A percentile compares a stretch with the other conserved stretches of the same genome.
Evolutionary conservation across 2,113 vertebrate genomes (phyloP).

Genomic region (Struthidea cinerea): DNA sequence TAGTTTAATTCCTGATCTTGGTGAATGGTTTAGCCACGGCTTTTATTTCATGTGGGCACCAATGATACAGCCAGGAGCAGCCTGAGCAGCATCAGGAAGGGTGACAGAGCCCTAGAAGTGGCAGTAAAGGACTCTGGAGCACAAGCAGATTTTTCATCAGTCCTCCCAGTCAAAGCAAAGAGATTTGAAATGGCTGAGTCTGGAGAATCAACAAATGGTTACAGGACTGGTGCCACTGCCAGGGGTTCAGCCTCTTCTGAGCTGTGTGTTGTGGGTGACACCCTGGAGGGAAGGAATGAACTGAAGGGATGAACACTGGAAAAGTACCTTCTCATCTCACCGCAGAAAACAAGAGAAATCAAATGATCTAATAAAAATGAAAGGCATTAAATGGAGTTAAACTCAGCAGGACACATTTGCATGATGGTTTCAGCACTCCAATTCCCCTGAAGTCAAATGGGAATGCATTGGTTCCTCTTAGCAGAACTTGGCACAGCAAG

Average conservation of each 20-base stretch:
- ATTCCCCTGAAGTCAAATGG: neutral
- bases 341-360: neutral
- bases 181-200: neutral
- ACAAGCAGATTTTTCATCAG: neutral
- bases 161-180: neutral
- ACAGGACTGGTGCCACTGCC: neutral
- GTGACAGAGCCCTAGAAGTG: neutral
- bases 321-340: neutral
- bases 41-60: neutral
- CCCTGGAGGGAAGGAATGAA: neutral
- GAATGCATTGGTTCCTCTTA: neutral
- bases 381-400: neutral
- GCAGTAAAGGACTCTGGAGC: neutral
- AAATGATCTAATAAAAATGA: neutral
- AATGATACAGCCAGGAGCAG: neutral
- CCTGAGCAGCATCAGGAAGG: neutral
- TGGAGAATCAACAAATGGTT: neutral
- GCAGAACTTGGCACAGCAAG: slow-evolving; percentile 7
- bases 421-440: neutral
- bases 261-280: neutral
- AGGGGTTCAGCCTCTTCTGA: neutral
- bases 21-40: neutral
- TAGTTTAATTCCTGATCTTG: neutral
- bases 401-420: neutral
- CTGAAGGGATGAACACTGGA: neutral